Evolutionary conservation across 2,888 invertebrate species (phyloP).

Genomic region (Protophormia terraenovae): DNA sequence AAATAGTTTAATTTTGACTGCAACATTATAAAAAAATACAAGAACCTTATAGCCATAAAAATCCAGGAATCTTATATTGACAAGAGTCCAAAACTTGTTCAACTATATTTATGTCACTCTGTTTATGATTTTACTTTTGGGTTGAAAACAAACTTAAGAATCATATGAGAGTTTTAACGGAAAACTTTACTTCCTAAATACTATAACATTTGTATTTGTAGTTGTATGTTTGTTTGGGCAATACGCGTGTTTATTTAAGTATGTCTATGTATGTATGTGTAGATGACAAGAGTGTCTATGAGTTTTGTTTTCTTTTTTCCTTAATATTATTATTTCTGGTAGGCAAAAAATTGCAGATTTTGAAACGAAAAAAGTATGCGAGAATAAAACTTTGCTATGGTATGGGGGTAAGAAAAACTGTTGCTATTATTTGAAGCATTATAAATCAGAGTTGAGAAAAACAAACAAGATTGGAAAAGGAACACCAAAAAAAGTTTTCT

Average conservation of each 20-base stretch:
- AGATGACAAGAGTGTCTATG: constrained; percentile 30
- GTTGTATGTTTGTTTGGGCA: neutral
- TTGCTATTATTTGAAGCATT: constrained; percentile 60
- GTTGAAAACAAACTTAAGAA: constrained; percentile 31
- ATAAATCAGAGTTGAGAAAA: constrained; percentile 59
- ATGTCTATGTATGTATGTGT: constrained; percentile 13
- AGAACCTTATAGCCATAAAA: no score
- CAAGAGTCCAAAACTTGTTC: no score
- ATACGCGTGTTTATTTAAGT: neutral
- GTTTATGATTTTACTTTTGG: neutral
- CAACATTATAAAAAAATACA: no score
- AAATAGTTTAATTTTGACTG: no score
- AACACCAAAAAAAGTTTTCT: constrained; percentile 20
- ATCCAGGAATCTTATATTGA: no score
- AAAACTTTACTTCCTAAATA: constrained; percentile 47
- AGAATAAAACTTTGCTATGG: neutral
- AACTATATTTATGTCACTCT: neutral
- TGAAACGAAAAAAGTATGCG: neutral
- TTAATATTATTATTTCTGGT: neutral
- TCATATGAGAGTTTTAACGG: constrained; percentile 53
- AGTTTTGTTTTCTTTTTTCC: neutral
- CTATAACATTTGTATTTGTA: constrained; percentile 8
- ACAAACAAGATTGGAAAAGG: neutral
- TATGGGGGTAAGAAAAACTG: constrained; percentile 30
- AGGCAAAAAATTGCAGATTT: constrained; percentile 1